Evolutionary conservation across 2,888 invertebrate genomes (phyloP), one percentile per base, ranked within the genome.

Genomic region (Oscheius sp.): DNA sequence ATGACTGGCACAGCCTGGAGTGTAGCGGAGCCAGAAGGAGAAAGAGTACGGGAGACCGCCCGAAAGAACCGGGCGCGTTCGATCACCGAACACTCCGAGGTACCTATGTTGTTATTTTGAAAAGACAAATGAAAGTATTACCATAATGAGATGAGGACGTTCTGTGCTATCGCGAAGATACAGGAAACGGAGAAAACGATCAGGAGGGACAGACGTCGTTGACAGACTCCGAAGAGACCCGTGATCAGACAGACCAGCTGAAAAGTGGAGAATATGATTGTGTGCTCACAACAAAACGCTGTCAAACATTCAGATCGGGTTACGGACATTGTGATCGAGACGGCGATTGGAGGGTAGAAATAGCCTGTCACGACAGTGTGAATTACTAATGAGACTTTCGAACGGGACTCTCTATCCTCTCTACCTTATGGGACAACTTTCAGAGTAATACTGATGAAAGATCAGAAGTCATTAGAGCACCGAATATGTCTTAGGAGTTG

Each of bases 11-110:
- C 86, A 86, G 9, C 75, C 70, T 3, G 86, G 86, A 2, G 86
- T 86, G 74, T 82, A 82, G 37, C 82, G 72, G 32, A 86, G 77
- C 73, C 85, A 86, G 70, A 86, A 86, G 50, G 85, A 85, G 57
- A 84, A 83, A 3, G 84, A 84, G 65, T 84, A 84, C 11, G 86
- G 86, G 21, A 86, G 78, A 32, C 86, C 86, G 7, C 78, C 81
- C 4, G 85, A 83, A 1, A 86, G 76, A 55, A 79, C 63, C 21
- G 82, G 80, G 50, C 79, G 68, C 1, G 76, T 73, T 21, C 79
- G 76, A 53, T 83, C 82, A 11, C 85, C 85, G 53, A 85, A 82
- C 9, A 81, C 53, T 33, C 82, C 84, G 29, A 79, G 76, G 74
- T 86, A 86, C 77, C 77, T 77, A 11, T 13, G 11, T 50, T 5